These are phyloP conservation scores for Bovichtus variegatus DNA, from an alignment of 2,797 vertebrate genomes.

Conservation along the genomic window DNA sequence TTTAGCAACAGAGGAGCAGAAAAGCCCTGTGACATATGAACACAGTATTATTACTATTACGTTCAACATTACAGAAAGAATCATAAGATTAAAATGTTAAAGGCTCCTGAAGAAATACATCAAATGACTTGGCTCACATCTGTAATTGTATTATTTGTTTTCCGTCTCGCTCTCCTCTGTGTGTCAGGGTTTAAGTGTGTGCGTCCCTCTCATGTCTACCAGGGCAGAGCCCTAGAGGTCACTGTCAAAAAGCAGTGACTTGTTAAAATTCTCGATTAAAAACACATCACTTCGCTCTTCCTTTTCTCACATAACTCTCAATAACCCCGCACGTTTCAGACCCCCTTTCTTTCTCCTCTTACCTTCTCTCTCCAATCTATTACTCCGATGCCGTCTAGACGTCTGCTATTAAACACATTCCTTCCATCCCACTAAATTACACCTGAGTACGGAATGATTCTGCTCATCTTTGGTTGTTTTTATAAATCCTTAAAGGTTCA, in stretches of 20 bases:
- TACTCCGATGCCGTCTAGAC: conserved; percentile 1
- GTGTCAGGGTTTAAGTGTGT: conserved; percentile 8
- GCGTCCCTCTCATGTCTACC: conserved; percentile 28
- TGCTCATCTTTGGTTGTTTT: conserved; percentile 3
- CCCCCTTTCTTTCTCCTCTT: not conserved
- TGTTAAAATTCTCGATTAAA: conserved; percentile 51
- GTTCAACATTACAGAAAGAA: conserved; percentile 1
- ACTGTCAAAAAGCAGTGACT: conserved; percentile 39
- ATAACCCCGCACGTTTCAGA: not conserved
- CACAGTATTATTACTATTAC: not conserved
- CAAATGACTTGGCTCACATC: not conserved
- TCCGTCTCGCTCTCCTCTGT: not conserved
- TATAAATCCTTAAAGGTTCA: too few species aligned
- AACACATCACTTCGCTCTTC: conserved; percentile 34
- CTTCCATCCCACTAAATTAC: not conserved
- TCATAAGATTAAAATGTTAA: not conserved
- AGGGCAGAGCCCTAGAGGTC: conserved; percentile 33
- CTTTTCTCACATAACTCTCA: conserved; percentile 25
- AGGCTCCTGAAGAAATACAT: not conserved
- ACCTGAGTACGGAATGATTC: not conserved
- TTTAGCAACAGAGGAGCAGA: not conserved
- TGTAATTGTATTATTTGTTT: not conserved
- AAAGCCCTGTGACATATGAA: not conserved
- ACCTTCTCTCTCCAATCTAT: conserved; percentile 17
- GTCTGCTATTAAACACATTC: conserved; percentile 1